Evolutionary conservation across 2,888 invertebrate species (phyloP).

Genomic region (Resseliella maxima): DNA sequence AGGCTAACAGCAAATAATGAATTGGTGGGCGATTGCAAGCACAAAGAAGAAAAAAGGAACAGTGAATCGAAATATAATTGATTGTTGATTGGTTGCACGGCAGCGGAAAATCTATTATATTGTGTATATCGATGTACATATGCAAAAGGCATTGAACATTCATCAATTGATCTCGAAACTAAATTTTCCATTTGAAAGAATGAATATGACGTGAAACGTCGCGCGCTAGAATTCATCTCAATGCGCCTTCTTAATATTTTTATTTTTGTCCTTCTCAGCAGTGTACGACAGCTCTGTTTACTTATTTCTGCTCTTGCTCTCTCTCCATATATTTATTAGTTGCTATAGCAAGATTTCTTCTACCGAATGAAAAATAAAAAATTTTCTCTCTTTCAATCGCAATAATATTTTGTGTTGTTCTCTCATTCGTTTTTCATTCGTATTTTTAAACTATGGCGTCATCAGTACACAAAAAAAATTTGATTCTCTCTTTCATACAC

Average conservation of each 20-base stretch:
- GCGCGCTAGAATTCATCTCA: neutral
- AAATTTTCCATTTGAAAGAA: conserved; percentile 14
- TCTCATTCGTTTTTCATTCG: conserved; percentile 38
- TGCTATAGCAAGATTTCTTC: no score
- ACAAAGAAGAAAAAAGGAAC: no score
- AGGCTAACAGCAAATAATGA: no score
- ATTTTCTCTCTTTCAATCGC: no score
- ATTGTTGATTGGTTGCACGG: no score
- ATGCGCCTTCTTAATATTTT: neutral
- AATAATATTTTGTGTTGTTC: neutral
- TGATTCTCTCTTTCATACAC: neutral
- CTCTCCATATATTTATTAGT: neutral
- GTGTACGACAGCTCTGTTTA: conserved; percentile 10
- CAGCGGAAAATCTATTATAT: no score
- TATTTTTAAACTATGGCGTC: conserved; percentile 55
- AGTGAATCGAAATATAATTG: no score
- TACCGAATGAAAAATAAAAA: no score
- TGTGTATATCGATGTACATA: no score
- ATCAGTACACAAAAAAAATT: conserved; percentile 34
- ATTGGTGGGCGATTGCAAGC: no score
- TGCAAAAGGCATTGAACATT: conserved; percentile 4
- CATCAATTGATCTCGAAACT: conserved; percentile 26
- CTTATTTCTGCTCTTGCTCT: conserved; percentile 49
- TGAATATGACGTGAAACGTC: neutral
- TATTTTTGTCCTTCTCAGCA: conserved; percentile 52